Conservation (phyloP, 35 echinoderm and acorn worm species). For the Chiridota heheva region DNA sequence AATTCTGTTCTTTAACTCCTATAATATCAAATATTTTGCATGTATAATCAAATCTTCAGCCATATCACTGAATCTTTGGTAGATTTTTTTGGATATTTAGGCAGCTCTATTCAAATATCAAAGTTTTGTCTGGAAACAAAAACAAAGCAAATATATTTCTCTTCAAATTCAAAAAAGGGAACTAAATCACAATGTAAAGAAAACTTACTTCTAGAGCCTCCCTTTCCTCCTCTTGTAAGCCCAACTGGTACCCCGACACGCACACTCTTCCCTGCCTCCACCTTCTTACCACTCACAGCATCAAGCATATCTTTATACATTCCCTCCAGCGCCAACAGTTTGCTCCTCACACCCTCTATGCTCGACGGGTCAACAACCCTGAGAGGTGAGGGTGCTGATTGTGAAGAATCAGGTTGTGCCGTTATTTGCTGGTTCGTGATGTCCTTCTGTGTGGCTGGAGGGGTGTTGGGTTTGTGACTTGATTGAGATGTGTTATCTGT, state of each 20-base stretch:
- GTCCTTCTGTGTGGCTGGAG: not conserved
- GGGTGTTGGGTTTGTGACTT: not conserved
- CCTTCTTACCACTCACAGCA: constrained; percentile 48
- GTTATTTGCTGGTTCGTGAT: not conserved
- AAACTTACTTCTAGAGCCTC: not conserved
- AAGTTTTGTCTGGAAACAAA: too few species aligned
- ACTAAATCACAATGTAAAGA: not conserved
- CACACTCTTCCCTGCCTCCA: not conserved
- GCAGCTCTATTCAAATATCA: too few species aligned
- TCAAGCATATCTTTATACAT: constrained; percentile 97
- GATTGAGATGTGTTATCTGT: not conserved
- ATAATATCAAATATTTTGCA: too few species aligned
- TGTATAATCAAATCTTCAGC: too few species aligned
- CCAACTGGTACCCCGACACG: not conserved
- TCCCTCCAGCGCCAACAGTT: constrained; percentile 74
- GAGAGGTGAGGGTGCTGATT: not conserved
- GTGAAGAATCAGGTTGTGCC: too few species aligned
- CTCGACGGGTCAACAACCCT: constrained; percentile 48
- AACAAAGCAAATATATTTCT: too few species aligned
- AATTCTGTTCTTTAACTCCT: too few species aligned
- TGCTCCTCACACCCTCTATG: constrained; percentile 61
- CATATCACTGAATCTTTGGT: too few species aligned
- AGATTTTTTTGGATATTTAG: too few species aligned
- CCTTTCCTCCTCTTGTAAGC: constrained; percentile 46
- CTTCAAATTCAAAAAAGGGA: too few species aligned